Evolutionary conservation across 2,888 invertebrate genomes (phyloP).

Genomic region (Isoperla grammatica): DNA sequence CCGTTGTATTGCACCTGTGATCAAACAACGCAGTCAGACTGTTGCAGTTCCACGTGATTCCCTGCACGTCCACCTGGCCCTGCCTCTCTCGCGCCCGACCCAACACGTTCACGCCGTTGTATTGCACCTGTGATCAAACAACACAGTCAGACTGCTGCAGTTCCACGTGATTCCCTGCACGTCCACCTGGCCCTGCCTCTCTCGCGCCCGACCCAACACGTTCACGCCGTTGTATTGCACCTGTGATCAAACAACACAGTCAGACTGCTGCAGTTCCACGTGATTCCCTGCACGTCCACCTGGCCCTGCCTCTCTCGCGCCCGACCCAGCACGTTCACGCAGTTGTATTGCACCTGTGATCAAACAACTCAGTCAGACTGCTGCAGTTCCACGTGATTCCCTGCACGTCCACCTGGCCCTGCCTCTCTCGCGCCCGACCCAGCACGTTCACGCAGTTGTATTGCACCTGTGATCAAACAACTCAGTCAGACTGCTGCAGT

Average conservation of each 20-base stretch:
- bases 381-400: slow-evolving; percentile 89
- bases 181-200: slow-evolving; percentile 60
- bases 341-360: slow-evolving; percentile 72
- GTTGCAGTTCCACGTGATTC: slow-evolving; percentile 89
- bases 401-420: slow-evolving; percentile 63
- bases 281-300: slow-evolving; percentile 73
- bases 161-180: slow-evolving; percentile 86
- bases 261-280: slow-evolving; percentile 94
- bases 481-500: slow-evolving; percentile 62
- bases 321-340: slow-evolving; percentile 75
- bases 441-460: slow-evolving; percentile 86
- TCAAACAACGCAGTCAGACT: too few species aligned
- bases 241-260: too few species aligned
- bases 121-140: slow-evolving; percentile 60
- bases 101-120: slow-evolving; percentile 82
- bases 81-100: slow-evolving; percentile 71
- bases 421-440: slow-evolving; percentile 69
- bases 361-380: too few species aligned
- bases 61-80: slow-evolving; percentile 64
- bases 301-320: slow-evolving; percentile 64
- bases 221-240: slow-evolving; percentile 80
- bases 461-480: slow-evolving; percentile 45
- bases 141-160: too few species aligned
- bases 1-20: slow-evolving; percentile 75
- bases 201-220: slow-evolving; percentile 75